Base-by-base conservation (phyloP, 2,888 invertebrate species). In the Malachius bipustulatus region DNA sequence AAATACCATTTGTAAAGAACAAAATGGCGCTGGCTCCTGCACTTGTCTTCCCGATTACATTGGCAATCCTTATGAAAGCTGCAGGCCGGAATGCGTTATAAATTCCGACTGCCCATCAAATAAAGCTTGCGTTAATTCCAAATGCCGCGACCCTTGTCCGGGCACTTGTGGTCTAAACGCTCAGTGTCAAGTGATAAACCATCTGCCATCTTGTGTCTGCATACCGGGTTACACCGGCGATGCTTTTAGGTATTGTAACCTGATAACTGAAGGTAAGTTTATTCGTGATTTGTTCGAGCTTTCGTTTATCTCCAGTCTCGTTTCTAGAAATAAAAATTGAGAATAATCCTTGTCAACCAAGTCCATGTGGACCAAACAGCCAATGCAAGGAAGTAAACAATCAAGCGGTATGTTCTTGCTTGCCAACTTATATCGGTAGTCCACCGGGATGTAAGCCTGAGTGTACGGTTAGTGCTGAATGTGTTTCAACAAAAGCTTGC, bases 391-490 rank as follows among this genome's bases (percentile, higher is more conserved):
- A 77, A 51, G 65, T 70, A 14, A 81, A 82, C 51, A 70, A 70
- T 9, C 76, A 78, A 49, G 80, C 82, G 4, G 75, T 74, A 4
- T 87, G 87, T 54, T 77, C 81, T 13, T 87, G 87, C 54, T 62
- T 77, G 51, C 71, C 76, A 4, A 71, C 72, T 42, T 83, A 77
- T 49, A 63, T 76, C 15, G 85, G 85, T 11, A 71, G 74, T 49
- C 84, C 85, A 11, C 79, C 78, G 38, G 75, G 75, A 9, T 84
- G 83, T 55, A 67, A 82, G 46, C 84, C 83, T 6, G 82, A 83
- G 61, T 87, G 85, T 56, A 74, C 77, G 15, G 69, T 77, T 16
- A 84, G 80, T 50, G 74, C 79, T 1, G 85, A 85, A 58, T 88
- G 88, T 57, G 55, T 76, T 2, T 63, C 67, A 11, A 72, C 77